phyloP scores from a whole-genome alignment of 2,797 vertebrate species.

The Sebastes wilsoni region DNA sequence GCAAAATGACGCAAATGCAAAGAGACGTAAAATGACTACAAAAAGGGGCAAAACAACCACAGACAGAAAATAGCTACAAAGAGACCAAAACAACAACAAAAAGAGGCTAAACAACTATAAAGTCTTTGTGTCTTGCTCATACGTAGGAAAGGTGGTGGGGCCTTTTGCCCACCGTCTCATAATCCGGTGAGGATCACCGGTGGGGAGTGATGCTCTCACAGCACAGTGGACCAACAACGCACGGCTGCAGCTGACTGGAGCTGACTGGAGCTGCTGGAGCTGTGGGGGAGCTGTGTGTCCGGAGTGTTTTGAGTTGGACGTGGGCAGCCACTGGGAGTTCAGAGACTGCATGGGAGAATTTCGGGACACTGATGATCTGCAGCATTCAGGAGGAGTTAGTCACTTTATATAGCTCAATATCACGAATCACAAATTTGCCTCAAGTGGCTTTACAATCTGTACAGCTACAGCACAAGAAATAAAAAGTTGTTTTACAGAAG shows the following conservation, averaged over 20 bases:
- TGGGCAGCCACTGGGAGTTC: not conserved
- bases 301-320: not conserved
- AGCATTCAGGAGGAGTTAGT: not conserved
- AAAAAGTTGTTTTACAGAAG: not conserved
- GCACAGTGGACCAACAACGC: not conserved
- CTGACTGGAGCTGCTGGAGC: too few species aligned
- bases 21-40: too few species aligned
- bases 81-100: too few species aligned
- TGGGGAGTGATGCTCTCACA: not conserved
- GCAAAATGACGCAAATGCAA: too few species aligned
- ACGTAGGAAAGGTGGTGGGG: accelerated
- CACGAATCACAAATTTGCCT: not conserved
- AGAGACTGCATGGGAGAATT: not conserved
- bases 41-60: too few species aligned
- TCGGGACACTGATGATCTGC: not conserved
- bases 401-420: not conserved
- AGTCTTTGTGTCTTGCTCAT: too few species aligned
- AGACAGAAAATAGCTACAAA: too few species aligned
- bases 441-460: not conserved
- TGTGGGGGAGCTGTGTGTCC: not conserved
- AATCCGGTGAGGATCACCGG: too few species aligned
- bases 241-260: too few species aligned
- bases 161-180: too few species aligned
- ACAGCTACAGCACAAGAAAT: not conserved
- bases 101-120: too few species aligned